Conservation (phyloP, 2,888 invertebrate species). For the Baccha elongata region DNA sequence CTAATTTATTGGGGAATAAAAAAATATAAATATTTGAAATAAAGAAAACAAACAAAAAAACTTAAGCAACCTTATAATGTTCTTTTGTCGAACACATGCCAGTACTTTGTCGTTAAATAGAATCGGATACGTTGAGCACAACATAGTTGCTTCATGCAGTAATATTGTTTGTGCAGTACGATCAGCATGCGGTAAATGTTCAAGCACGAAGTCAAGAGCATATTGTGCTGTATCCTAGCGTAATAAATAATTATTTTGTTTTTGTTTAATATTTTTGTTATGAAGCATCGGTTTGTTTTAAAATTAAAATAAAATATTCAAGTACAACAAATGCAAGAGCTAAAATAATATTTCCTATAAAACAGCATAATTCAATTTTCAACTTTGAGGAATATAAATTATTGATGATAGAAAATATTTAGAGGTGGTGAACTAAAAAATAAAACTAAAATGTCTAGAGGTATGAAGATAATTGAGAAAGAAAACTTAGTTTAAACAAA, state of each 20-base stretch:
- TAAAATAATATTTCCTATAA: too few relatives aligned
- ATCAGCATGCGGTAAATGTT: conserved; percentile 88
- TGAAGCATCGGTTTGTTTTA: too few relatives aligned
- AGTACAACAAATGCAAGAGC: too few relatives aligned
- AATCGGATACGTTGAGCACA: conserved; percentile 91
- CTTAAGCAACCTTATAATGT: conserved; percentile 81
- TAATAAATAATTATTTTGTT: conserved; percentile 35
- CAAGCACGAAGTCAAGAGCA: conserved; percentile 91
- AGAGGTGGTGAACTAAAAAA: too few relatives aligned
- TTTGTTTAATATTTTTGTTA: too few relatives aligned
- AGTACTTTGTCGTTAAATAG: conserved; percentile 91
- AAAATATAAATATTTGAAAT: conserved; percentile 3
- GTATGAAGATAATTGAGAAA: too few relatives aligned
- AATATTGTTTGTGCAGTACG: conserved; percentile 89
- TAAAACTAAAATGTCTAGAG: too few relatives aligned
- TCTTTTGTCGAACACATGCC: conserved; percentile 88
- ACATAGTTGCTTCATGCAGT: conserved; percentile 90
- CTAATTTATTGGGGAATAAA: conserved; percentile 72
- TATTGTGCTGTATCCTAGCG: conserved; percentile 90
- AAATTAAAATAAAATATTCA: too few relatives aligned
- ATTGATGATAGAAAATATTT: too few relatives aligned
- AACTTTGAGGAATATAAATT: too few relatives aligned
- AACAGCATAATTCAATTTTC: too few relatives aligned
- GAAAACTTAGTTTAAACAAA: too few relatives aligned
- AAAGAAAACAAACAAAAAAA: background rate